Percentiles rank a stretch among this genome's conserved stretches.
phyloP scores from a whole-genome alignment of 2,888 invertebrate species.

The Epinotia brunnichana region DNA sequence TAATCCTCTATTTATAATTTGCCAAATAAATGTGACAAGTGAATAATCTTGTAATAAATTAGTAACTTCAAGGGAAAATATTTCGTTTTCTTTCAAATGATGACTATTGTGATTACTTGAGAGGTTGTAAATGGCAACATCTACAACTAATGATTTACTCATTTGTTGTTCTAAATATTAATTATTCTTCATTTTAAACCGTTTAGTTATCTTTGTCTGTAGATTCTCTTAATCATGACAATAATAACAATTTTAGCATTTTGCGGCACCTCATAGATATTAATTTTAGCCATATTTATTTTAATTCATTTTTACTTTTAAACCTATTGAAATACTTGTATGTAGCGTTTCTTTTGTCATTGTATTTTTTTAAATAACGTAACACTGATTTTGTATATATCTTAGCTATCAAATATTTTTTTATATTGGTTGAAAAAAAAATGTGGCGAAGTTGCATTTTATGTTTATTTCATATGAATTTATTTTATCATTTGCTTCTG shows the following conservation, averaged over 20 bases:
- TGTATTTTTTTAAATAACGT: background rate
- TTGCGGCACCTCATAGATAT: background rate
- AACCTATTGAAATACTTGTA: background rate
- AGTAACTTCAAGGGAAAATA: too few relatives aligned
- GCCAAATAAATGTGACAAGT: too few relatives aligned
- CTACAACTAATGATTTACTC: background rate
- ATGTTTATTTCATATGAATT: background rate
- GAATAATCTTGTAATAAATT: too few relatives aligned
- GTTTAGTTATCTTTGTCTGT: constrained; percentile 7
- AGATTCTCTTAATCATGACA: constrained; percentile 40
- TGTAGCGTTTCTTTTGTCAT: background rate
- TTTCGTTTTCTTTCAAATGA: background rate
- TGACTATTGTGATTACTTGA: background rate
- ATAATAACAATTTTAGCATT: constrained; percentile 25
- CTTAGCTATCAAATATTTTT: too few relatives aligned
- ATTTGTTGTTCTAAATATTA: background rate
- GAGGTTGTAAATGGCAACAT: background rate
- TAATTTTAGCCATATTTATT: background rate
- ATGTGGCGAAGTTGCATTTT: background rate
- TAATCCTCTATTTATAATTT: too few relatives aligned
- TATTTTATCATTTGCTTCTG: background rate
- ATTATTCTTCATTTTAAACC: background rate
- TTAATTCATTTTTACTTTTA: background rate
- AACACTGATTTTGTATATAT: background rate
- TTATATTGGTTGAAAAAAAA: background rate